Conservation (phyloP, 2,113 vertebrate genomes). For the Dinomys branickii region DNA sequence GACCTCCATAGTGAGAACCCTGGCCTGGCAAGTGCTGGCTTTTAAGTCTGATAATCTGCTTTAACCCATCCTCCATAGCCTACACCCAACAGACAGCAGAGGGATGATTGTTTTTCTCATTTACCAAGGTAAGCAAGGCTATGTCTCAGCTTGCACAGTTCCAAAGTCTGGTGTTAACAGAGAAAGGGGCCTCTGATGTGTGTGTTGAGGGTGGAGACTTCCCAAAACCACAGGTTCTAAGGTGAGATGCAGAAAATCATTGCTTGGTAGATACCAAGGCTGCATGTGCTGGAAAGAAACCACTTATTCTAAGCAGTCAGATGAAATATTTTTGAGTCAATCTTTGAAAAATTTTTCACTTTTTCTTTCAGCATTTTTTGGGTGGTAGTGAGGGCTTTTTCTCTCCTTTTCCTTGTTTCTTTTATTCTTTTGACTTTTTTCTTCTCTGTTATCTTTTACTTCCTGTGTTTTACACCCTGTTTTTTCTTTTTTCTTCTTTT, state of each 20-base stretch:
- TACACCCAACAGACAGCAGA: background rate
- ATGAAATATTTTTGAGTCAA: background rate
- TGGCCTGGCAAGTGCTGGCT: background rate
- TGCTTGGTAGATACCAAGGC: background rate
- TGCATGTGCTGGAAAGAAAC: background rate
- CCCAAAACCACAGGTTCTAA: background rate
- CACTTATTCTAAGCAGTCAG: background rate
- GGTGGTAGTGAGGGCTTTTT: background rate
- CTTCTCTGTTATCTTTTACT: background rate
- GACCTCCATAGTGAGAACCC: background rate
- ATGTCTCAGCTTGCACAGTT: background rate
- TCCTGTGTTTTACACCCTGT: background rate
- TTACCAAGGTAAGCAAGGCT: background rate
- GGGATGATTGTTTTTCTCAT: background rate
- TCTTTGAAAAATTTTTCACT: background rate
- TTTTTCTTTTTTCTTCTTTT: no score
- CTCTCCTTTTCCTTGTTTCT: background rate
- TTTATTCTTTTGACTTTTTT: background rate
- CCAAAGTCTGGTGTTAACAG: background rate
- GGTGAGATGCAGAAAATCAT: background rate
- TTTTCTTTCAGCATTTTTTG: background rate
- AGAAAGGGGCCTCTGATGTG: background rate
- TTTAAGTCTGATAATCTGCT: background rate
- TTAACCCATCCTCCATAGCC: background rate
- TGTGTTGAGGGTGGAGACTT: background rate